Percentiles rank a stretch among this genome's conserved stretches.
These are phyloP conservation scores for Sternarchorhynchus goeldii DNA, from an alignment of 2,797 vertebrate species.

Conservation along the genomic window DNA sequence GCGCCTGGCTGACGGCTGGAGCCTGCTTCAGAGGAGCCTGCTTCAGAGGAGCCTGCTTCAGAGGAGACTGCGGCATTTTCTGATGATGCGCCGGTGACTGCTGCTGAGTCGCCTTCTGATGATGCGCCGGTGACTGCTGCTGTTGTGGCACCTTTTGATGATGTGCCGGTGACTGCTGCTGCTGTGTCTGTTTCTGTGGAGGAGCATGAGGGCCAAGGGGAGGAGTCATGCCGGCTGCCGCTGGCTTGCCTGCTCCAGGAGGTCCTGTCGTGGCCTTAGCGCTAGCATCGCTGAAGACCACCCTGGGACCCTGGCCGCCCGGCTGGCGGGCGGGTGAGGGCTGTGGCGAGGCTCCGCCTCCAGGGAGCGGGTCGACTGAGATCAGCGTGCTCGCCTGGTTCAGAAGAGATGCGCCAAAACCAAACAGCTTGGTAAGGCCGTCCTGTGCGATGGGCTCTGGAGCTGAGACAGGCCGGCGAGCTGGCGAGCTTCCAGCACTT, in stretches of 20 bases:
- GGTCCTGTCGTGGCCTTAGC: slow-evolving; percentile 60
- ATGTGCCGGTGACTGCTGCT: slow-evolving; percentile 19
- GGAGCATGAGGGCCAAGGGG: slow-evolving; percentile 52
- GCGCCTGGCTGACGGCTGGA: slow-evolving; percentile 80
- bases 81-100: slow-evolving; percentile 62
- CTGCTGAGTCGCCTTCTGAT: slow-evolving; percentile 61
- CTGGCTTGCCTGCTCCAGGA: slow-evolving; percentile 41
- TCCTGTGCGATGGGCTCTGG: slow-evolving; percentile 82
- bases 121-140: slow-evolving; percentile 61
- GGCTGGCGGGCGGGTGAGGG: slow-evolving; percentile 75
- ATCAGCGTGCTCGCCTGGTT: slow-evolving; percentile 97
- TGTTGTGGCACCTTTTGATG: slow-evolving; percentile 14
- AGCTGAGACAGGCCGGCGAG: slow-evolving; percentile 73
- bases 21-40: slow-evolving; percentile 51
- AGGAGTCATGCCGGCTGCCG: slow-evolving; percentile 19
- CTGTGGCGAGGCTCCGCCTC: slow-evolving; percentile 73
- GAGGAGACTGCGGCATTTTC: slow-evolving; percentile 50
- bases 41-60: slow-evolving; percentile 61
- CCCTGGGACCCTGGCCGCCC: slow-evolving; percentile 80
- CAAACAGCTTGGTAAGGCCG: slow-evolving; percentile 95
- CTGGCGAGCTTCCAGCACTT: slow-evolving; percentile 78
- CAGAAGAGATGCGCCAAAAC: slow-evolving; percentile 92
- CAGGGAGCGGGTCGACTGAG: slow-evolving; percentile 86
- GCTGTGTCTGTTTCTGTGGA: slow-evolving; percentile 60
- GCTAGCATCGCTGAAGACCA: slow-evolving; percentile 90